These are phyloP conservation scores for Dicentrarchus labrax DNA, from an alignment of 2,113 vertebrate species.

Conservation along the genomic window DNA sequence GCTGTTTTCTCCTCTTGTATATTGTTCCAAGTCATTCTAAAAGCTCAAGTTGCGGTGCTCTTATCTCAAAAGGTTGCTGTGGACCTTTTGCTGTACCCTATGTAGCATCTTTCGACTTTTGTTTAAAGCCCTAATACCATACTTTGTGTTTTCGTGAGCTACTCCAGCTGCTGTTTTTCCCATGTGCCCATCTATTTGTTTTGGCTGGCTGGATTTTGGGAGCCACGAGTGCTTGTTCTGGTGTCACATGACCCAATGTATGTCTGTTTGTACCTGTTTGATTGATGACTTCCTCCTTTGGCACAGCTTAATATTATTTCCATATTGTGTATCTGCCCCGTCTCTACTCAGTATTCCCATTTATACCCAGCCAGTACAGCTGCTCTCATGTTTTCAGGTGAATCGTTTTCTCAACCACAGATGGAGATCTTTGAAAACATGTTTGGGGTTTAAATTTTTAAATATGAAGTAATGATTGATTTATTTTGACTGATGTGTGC, in stretches of 20 bases:
- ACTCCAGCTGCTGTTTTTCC: not conserved
- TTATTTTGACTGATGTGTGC: not conserved
- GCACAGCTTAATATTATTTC: not conserved
- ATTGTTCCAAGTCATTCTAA: not conserved
- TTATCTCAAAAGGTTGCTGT: not conserved
- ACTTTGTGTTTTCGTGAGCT: not conserved
- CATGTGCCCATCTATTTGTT: not conserved
- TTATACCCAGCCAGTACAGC: not conserved
- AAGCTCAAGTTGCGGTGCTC: not conserved
- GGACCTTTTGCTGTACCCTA: not conserved
- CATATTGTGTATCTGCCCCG: not conserved
- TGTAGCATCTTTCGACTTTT: not conserved
- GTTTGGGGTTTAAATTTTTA: not conserved
- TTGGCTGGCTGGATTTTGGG: not conserved
- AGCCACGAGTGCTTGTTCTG: not conserved
- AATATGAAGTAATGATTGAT: not conserved
- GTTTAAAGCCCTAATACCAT: not conserved
- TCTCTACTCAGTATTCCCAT: not conserved
- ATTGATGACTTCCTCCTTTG: not conserved
- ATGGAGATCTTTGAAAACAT: constrained; percentile 1
- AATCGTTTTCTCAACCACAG: not conserved
- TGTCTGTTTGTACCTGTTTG: not conserved
- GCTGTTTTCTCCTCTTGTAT: not conserved
- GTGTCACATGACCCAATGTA: not conserved
- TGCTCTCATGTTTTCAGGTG: not conserved